Percentiles rank a stretch among this genome's conserved stretches.
phyloP scores from a whole-genome alignment of 2,888 invertebrate genomes.

The Dicyrtoma fusca region DNA sequence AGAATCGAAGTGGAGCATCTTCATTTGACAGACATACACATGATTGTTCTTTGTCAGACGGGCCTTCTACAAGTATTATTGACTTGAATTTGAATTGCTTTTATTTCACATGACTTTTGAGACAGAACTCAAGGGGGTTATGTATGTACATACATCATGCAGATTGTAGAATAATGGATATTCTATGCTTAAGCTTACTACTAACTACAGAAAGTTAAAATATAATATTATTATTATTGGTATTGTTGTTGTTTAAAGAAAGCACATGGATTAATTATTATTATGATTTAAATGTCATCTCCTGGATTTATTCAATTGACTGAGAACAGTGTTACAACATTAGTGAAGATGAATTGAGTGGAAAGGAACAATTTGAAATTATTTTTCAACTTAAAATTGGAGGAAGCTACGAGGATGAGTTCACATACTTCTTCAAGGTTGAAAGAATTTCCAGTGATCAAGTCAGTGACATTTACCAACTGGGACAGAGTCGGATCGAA shows the following conservation, averaged over 20 bases:
- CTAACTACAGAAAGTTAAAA: too few species aligned
- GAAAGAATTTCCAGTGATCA: background rate
- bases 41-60: conserved; percentile 36
- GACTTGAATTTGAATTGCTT: background rate
- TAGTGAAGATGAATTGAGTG: background rate
- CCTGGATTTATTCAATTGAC: too few species aligned
- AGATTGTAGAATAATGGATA: too few species aligned
- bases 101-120: background rate
- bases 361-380: conserved; percentile 5
- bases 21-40: conserved; percentile 13
- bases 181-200: too few species aligned
- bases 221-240: too few species aligned
- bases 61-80: conserved; percentile 9
- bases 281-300: too few species aligned
- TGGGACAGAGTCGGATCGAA: background rate
- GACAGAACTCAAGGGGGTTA: too few species aligned
- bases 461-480: background rate
- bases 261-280: too few species aligned
- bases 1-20: conserved; percentile 32
- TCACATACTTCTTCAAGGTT: background rate
- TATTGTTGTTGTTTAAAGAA: too few species aligned
- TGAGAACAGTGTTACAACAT: conserved; percentile 2
- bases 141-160: too few species aligned
- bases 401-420: background rate
- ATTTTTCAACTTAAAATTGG: background rate